Evolutionary conservation across 2,888 invertebrate genomes (phyloP).

Genomic region (Ariolimax columbianus): DNA sequence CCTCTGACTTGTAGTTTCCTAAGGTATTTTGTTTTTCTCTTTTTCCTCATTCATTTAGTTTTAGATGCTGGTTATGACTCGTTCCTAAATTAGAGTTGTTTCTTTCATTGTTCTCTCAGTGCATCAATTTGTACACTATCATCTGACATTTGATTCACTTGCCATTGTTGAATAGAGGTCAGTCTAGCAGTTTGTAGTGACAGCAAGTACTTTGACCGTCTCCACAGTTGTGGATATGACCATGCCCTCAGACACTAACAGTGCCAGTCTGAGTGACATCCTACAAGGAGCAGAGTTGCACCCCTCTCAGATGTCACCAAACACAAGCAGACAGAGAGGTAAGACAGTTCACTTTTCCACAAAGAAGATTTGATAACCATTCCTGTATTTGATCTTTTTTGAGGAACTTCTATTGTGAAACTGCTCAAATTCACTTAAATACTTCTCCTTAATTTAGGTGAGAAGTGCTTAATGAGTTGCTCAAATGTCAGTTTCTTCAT

Average conservation of each 20-base stretch:
- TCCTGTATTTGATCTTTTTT: conserved; percentile 55
- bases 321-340: conserved; percentile 71
- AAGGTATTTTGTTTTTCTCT: too few relatives aligned
- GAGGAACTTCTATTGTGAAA: not conserved
- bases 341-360: conserved; percentile 62
- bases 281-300: conserved; percentile 41
- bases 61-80: too few relatives aligned
- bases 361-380: conserved; percentile 61
- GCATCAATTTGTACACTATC: too few relatives aligned
- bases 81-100: too few relatives aligned
- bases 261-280: conserved; percentile 57
- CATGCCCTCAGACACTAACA: conserved; percentile 56
- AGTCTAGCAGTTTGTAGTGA: too few relatives aligned
- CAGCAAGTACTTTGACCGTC: not conserved
- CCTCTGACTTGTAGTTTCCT: too few relatives aligned
- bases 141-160: too few relatives aligned
- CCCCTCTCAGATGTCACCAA: conserved; percentile 65
- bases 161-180: too few relatives aligned
- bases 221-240: conserved; percentile 52
- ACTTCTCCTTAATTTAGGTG: not conserved
- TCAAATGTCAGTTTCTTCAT: not conserved
- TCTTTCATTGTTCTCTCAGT: too few relatives aligned
- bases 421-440: not conserved
- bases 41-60: too few relatives aligned
- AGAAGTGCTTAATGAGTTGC: not conserved